phyloP scores from a whole-genome alignment of 2,888 invertebrate species.

The Yponomeuta sedellus region DNA sequence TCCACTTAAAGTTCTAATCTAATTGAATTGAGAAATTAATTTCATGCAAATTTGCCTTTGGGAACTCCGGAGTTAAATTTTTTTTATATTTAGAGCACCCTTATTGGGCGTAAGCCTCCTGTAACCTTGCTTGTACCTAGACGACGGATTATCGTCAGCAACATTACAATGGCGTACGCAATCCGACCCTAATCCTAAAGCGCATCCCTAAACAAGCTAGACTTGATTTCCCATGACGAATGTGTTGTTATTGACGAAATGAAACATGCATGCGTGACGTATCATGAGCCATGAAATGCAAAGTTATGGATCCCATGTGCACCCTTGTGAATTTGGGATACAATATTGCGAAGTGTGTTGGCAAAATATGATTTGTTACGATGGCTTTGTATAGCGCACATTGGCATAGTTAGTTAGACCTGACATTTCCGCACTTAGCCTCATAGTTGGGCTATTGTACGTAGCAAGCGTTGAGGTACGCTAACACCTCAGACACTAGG shows the following conservation, averaged over 20 bases:
- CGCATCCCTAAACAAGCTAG: slow-evolving; percentile 21
- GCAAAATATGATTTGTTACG: slow-evolving; percentile 4
- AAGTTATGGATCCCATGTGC: slow-evolving; percentile 44
- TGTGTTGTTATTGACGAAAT: slow-evolving; percentile 53
- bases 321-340: slow-evolving; percentile 19
- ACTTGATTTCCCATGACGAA: slow-evolving; percentile 60
- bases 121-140: background rate
- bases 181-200: slow-evolving; percentile 5
- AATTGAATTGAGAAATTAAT: too few species aligned
- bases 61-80: too few species aligned
- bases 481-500: too few species aligned
- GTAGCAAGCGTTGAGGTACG: too few species aligned
- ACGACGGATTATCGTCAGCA: background rate
- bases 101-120: too few species aligned
- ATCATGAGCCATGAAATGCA: slow-evolving; percentile 48
- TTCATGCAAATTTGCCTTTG: too few species aligned
- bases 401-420: too few species aligned
- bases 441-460: too few species aligned
- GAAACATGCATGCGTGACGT: slow-evolving; percentile 66
- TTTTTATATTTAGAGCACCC: too few species aligned
- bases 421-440: too few species aligned
- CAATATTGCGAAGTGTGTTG: background rate
- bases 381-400: too few species aligned
- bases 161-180: background rate
- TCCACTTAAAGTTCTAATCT: too few species aligned